Evolutionary conservation across 1,140 invertebrate genomes (phyloP), one percentile per base, ranked within the genome.

Genomic region (Temnothorax nylanderi): DNA sequence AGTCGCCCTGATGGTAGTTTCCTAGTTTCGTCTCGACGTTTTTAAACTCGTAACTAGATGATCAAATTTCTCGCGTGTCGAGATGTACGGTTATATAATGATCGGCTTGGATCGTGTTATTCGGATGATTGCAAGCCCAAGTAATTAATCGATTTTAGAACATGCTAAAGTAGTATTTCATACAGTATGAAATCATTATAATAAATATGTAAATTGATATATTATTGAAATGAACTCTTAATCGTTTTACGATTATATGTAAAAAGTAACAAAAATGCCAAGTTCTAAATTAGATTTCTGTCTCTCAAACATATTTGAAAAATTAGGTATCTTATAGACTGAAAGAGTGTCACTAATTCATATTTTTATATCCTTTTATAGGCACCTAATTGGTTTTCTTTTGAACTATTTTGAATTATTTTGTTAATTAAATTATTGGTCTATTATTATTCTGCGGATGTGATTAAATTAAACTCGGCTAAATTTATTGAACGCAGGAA

Each of bases 51-150:
- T 84, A 84, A 84, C 54, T 49, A 47, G 80, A 47, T 47, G 54
- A 74, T 72, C 80, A 26, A 72, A 82, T 82, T 82, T 82, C 67
- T 72, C 51, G 67, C 80, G 67, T 74, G 67, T 47, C 37, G 18
- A n/a, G n/a, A 18, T 49, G 11, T 34, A 77, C 5, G 34, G 34
- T 41, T 71, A 5, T 18, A 32, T 51, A 44, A 37, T 49, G 18
- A 71, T 3, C 10, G n/a, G 32, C 26, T 47, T 32, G 3, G 3
- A 21, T 72, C 26, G 8, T 34, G 37, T 56, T 71, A 58, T 56
- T 74, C 11, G 37, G 21, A 41, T 49, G 64, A 82, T 72, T 56
- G 64, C n/a, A 18, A 67, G 13, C 34, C 13, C 62, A 37, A n/a
- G 21, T 1, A 56, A 71, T 56, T 81, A 56, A 69, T n/a, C 16